Base-by-base conservation (phyloP, 2,888 invertebrate genomes). In the Anticlea derivata region DNA sequence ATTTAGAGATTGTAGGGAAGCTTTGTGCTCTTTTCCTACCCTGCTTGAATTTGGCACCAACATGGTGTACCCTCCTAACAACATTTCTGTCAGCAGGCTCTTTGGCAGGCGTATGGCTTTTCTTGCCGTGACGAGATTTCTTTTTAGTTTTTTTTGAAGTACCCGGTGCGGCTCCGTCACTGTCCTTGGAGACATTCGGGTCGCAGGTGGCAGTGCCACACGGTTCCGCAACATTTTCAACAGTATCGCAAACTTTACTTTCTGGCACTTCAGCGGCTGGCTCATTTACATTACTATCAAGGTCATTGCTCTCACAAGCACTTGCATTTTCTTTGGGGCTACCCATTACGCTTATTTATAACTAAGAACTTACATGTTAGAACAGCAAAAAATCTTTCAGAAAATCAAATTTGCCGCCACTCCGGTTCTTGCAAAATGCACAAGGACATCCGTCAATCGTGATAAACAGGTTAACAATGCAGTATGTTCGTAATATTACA, bases 1-100 rank as follows among this genome's bases (percentile, higher is more conserved):
- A 94, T 75, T 96, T 96, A 1, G 94, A 94, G 64, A 93, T 91
- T 12, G 92, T 91, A 17, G 93, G 92, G 66, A 94, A 94, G 70
- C 93, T 94, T 73, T 94, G 94, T 30, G 93, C 91, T 35, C 95
- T 91, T 78, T 95, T 95, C 23, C 95, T 89, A 24, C 80, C 83
- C 77, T 82, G 89, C 70, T 80, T 92, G 66, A 82, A 91, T 64
- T 90, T 91, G 37, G 83, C 75, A 48, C 80, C 83, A 68, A 80
- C 77, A 56, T 89, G 86, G 56, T 88, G 84, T 12, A 86, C 74
- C 54, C 90, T 74, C n/a, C 91, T 76, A 26, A 87, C 64, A 6
- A 78, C 66, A 60, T 81, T 83, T 51, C 87, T 78, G 43, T 90
- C 90, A 1, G 76, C 58, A 38, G 75, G 80, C 40, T 91, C 90